Conservation (phyloP, 2,888 invertebrate species). For the Sericinus montela region DNA sequence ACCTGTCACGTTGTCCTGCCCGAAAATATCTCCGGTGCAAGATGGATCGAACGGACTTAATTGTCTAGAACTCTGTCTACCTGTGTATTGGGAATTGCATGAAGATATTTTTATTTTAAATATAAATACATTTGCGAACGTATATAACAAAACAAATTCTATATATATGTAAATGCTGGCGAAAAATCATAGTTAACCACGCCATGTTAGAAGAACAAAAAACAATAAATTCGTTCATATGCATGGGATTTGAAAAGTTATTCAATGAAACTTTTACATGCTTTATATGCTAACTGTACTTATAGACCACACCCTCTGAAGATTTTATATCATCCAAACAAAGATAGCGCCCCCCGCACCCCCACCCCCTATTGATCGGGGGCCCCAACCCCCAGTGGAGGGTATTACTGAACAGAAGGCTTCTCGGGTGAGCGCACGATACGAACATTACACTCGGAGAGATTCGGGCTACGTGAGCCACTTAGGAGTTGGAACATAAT, state of each 20-base stretch:
- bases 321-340: conserved; percentile 73
- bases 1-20: too few relatives aligned
- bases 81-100: too few relatives aligned
- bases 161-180: too few relatives aligned
- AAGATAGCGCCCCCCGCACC: conserved; percentile 40
- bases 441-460: conserved; percentile 33
- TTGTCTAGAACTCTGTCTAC: too few relatives aligned
- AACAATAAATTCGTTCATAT: too few relatives aligned
- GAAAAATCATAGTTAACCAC: too few relatives aligned
- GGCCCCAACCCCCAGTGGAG: conserved; percentile 22
- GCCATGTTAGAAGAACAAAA: too few relatives aligned
- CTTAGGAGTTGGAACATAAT: background rate
- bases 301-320: conserved; percentile 58
- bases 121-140: too few relatives aligned
- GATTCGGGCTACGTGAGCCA: conserved; percentile 30
- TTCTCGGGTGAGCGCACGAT: conserved; percentile 34
- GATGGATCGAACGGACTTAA: too few relatives aligned
- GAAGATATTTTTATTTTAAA: too few relatives aligned
- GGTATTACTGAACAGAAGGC: conserved; percentile 39
- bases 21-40: too few relatives aligned
- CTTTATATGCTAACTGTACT: conserved; percentile 2
- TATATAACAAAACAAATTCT: too few relatives aligned
- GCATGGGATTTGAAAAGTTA: background rate
- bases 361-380: conserved; percentile 37
- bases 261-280: background rate